These are phyloP conservation scores for Sitodiplosis mosellana DNA, from an alignment of 1,140 invertebrate genomes.

Conservation along the genomic window DNA sequence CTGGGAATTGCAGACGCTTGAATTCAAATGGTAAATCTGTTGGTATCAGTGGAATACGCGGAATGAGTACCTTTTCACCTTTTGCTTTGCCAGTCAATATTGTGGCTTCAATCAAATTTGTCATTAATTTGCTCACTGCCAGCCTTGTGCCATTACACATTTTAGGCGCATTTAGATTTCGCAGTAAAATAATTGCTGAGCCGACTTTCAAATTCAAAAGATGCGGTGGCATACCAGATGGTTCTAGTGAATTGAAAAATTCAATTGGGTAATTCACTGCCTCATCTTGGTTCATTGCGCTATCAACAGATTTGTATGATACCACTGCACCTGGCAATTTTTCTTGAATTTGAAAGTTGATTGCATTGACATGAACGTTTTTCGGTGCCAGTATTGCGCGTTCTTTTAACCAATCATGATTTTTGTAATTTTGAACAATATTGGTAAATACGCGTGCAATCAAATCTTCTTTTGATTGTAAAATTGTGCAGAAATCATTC, in stretches of 20 bases:
- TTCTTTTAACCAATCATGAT: conserved; percentile 18
- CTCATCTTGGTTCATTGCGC: conserved; percentile 10
- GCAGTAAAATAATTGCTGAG: conserved; percentile 23
- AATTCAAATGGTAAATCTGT: conserved; percentile 7
- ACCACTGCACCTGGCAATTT: conserved; percentile 6
- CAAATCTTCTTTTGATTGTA: conserved; percentile 13
- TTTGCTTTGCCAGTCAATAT: conserved; percentile 13
- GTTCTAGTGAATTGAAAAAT: conserved; percentile 12
- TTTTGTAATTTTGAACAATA: conserved; percentile 12
- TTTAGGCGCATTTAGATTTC: conserved; percentile 19
- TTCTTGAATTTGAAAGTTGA: conserved; percentile 4
- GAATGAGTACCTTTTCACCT: conserved; percentile 18
- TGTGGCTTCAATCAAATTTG: conserved; percentile 15
- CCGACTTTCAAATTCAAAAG: conserved; percentile 10
- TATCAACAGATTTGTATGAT: conserved; percentile 14
- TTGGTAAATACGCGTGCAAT: conserved; percentile 16
- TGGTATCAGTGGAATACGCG: conserved; percentile 19
- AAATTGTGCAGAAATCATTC: conserved; percentile 3
- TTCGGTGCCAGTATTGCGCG: conserved; percentile 16
- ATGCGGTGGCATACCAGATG: conserved; percentile 12
- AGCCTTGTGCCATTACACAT: conserved; percentile 24
- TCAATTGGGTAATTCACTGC: conserved; percentile 10
- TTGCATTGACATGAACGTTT: conserved; percentile 7
- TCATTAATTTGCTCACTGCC: conserved; percentile 9
- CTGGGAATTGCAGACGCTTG: conserved; percentile 7